phyloP scores from a whole-genome alignment of 2,797 vertebrate genomes.

The Sciaenops ocellatus region DNA sequence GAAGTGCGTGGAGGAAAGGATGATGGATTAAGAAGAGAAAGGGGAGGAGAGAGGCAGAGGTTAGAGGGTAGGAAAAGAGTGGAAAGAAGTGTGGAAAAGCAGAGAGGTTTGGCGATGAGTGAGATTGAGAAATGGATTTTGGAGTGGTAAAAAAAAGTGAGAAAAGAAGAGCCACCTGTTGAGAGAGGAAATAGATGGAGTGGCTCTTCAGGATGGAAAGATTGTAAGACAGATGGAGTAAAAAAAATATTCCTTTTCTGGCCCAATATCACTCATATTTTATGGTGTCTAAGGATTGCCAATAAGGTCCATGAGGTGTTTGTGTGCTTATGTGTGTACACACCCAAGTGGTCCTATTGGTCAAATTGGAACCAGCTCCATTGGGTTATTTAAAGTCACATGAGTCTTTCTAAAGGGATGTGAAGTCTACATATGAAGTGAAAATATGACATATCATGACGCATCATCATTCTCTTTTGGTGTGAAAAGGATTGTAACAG shows the following conservation, averaged over 20 bases:
- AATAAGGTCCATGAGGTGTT: conserved; percentile 18
- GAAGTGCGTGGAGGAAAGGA: conserved; percentile 29
- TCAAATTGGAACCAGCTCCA: conserved; percentile 2
- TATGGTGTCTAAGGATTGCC: conserved; percentile 37
- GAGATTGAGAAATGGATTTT: conserved; percentile 53
- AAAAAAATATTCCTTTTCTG: conserved; percentile 26
- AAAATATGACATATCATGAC: not conserved
- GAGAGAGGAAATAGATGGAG: conserved; percentile 43
- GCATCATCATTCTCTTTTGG: not conserved
- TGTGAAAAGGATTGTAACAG: not conserved
- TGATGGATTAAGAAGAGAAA: conserved; percentile 15
- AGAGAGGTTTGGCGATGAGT: conserved; percentile 21
- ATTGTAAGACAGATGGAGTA: conserved; percentile 31
- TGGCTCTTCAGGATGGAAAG: conserved; percentile 22
- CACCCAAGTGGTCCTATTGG: not conserved
- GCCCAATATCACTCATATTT: conserved; percentile 24
- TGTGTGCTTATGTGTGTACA: conserved; percentile 4
- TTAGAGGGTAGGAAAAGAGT: conserved; percentile 2
- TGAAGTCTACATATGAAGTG: too few species aligned
- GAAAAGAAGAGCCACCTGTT: conserved; percentile 16
- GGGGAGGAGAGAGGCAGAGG: conserved; percentile 13
- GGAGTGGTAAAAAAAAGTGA: conserved; percentile 29
- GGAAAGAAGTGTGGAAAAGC: not conserved
- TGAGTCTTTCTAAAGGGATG: not conserved
- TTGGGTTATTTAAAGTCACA: conserved; percentile 14